Conservation (phyloP, 2,888 invertebrate species). For the Shargacucullia verbasci region DNA sequence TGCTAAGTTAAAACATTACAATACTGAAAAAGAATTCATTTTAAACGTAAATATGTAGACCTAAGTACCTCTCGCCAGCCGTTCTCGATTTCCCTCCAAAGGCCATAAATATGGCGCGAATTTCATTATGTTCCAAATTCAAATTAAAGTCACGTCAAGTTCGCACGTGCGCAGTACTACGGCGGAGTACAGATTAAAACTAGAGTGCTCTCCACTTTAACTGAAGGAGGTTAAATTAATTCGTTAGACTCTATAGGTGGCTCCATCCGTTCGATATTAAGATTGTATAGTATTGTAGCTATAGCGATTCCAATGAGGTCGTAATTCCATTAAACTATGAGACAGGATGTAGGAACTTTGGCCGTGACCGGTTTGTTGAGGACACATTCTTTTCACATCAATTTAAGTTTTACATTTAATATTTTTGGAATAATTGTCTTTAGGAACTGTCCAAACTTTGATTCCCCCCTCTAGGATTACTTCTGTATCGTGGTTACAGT, state of each 20-base stretch:
- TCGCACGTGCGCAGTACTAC: conserved; percentile 79
- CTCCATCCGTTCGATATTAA: conserved; percentile 43
- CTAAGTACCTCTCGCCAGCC: conserved; percentile 65
- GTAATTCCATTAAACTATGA: no score
- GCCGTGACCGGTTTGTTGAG: no score
- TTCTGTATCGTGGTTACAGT: no score
- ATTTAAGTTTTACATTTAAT: no score
- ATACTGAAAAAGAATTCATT: conserved; percentile 29
- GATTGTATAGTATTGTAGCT: no score
- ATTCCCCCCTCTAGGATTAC: no score
- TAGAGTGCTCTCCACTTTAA: conserved; percentile 61
- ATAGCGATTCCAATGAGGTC: no score
- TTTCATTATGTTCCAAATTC: conserved; percentile 85
- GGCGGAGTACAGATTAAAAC: conserved; percentile 70
- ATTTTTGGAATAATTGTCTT: no score
- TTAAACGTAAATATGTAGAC: conserved; percentile 56
- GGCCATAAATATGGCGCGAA: conserved; percentile 85
- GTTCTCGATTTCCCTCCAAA: conserved; percentile 79
- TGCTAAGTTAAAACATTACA: conserved; percentile 27
- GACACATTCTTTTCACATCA: no score
- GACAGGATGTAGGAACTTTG: no score
- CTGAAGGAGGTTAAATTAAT: conserved; percentile 56
- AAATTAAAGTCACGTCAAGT: conserved; percentile 85
- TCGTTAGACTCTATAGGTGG: conserved; percentile 48
- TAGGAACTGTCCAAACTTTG: no score